Conservation (phyloP, 1,140 invertebrate species). For the Drosophila auraria region DNA sequence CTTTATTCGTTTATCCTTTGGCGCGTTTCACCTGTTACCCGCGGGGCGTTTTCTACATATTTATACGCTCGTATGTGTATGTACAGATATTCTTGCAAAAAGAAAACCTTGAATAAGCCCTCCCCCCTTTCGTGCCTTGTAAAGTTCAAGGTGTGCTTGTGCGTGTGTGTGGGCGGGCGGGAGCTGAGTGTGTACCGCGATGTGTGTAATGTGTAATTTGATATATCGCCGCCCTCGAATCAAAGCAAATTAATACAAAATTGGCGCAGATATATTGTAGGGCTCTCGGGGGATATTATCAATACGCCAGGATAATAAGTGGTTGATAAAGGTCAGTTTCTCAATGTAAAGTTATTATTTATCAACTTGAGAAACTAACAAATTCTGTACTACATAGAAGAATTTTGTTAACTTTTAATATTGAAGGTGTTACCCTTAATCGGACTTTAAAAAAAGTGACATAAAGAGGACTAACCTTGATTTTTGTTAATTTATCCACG, state of each 20-base stretch:
- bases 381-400: too few relatives aligned
- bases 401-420: neutral
- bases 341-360: too few relatives aligned
- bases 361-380: too few relatives aligned
- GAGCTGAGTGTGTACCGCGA: constrained; percentile 18
- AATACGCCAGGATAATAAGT: neutral
- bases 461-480: neutral
- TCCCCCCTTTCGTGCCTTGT: constrained; percentile 40
- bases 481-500: neutral
- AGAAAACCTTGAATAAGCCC: constrained; percentile 57
- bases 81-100: constrained; percentile 9
- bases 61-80: neutral
- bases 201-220: constrained; percentile 32
- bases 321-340: too few relatives aligned
- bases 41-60: constrained; percentile 4
- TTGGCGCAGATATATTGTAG: neutral
- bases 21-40: constrained; percentile 55
- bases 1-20: constrained; percentile 17
- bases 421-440: neutral
- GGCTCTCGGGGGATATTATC: neutral
- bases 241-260: constrained; percentile 26
- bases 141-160: constrained; percentile 68
- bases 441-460: neutral
- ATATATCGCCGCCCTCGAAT: constrained; percentile 19
- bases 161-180: constrained; percentile 26